These are phyloP conservation scores for Temnothorax unifasciatus DNA, from an alignment of 2,888 invertebrate genomes.

Conservation along the genomic window DNA sequence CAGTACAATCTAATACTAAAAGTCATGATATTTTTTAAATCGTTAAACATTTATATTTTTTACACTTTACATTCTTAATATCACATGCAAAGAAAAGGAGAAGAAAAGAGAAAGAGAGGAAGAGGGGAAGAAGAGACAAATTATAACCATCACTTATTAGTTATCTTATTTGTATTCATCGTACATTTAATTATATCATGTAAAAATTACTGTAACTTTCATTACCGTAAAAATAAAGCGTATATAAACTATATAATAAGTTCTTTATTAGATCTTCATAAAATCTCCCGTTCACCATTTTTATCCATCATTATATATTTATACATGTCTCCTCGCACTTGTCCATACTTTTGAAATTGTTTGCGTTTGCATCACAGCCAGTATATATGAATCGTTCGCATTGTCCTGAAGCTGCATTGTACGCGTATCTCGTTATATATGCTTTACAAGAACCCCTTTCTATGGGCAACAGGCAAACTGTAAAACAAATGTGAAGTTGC, in stretches of 20 bases:
- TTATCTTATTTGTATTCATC: background rate
- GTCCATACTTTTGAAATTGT: constrained; percentile 77
- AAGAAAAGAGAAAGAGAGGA: too few relatives aligned
- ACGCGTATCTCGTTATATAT: constrained; percentile 75
- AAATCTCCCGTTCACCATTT: background rate
- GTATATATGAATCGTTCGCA: constrained; percentile 78
- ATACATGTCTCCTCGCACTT: constrained; percentile 76
- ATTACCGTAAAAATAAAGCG: background rate
- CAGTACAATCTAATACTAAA: background rate
- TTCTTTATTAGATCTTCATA: background rate
- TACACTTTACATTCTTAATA: background rate
- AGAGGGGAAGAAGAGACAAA: background rate
- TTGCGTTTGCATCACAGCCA: constrained; percentile 79
- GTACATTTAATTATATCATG: background rate
- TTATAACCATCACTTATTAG: background rate
- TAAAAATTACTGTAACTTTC: background rate
- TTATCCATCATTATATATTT: background rate
- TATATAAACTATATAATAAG: too few relatives aligned
- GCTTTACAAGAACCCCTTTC: constrained; percentile 61
- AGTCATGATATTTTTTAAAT: background rate
- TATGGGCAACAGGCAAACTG: constrained; percentile 53
- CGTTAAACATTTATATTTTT: background rate
- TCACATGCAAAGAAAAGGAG: background rate
- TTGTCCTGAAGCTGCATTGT: constrained; percentile 67
- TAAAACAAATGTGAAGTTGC: background rate